Conservation (phyloP, 2,113 vertebrate species). For the Eulemur rufifrons region DNA sequence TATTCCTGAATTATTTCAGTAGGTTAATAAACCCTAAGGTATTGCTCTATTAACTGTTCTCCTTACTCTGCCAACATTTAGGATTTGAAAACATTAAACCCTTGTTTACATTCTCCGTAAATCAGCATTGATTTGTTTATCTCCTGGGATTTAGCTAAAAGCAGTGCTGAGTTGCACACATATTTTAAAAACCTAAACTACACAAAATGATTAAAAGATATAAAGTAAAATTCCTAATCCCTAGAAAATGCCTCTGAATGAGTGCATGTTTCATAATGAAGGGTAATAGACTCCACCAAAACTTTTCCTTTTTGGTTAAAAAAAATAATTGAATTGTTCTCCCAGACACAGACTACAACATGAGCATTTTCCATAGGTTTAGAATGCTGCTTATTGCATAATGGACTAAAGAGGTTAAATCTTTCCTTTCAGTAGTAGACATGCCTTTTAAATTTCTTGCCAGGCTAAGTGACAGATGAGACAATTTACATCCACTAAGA, state of each 20-base stretch:
- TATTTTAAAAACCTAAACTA: background rate
- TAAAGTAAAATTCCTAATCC: background rate
- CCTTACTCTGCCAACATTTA: constrained; percentile 11
- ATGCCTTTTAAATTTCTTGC: constrained; percentile 51
- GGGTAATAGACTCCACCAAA: background rate
- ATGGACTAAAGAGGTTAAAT: constrained; percentile 31
- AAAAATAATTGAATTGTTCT: background rate
- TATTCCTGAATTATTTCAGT: constrained; percentile 3
- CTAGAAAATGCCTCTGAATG: background rate
- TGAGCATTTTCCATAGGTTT: background rate
- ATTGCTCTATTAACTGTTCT: background rate
- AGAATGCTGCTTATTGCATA: constrained; percentile 2
- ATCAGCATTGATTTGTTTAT: constrained; percentile 10
- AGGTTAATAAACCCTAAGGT: background rate
- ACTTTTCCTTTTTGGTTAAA: background rate
- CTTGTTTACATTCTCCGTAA: constrained; percentile 16
- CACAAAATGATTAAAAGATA: background rate
- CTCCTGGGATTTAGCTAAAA: constrained; percentile 36
- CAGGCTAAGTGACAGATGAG: constrained; percentile 48
- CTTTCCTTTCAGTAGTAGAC: constrained; percentile 22
- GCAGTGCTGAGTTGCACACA: background rate
- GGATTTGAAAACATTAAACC: constrained; percentile 33
- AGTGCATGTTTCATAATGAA: background rate
- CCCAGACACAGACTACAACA: background rate
- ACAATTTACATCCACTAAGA: constrained; percentile 61